A percentile compares a stretch with the other conserved stretches of the same genome.
phyloP scores from a whole-genome alignment of 1,140 invertebrate genomes.

The Bombus haemorrhoidalis region DNA sequence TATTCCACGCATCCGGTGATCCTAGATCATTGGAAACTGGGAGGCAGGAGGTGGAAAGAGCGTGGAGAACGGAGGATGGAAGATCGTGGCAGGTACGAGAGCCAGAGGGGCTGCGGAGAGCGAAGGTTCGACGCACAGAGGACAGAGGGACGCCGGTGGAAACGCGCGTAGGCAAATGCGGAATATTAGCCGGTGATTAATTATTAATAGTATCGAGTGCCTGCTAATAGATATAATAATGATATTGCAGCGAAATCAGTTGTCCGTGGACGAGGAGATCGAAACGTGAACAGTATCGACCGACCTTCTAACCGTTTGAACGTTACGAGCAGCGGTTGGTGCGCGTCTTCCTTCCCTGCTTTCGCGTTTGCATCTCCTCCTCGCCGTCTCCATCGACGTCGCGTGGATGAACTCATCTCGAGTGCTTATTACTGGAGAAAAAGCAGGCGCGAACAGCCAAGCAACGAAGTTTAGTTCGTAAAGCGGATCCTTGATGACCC shows the following conservation, averaged over 20 bases:
- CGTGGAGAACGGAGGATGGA: neutral
- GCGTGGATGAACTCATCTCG: constrained; percentile 19
- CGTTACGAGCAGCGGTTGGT: too few relatives aligned
- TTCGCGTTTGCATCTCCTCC: neutral
- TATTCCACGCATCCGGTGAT: constrained; percentile 54
- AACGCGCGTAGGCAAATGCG: constrained; percentile 62
- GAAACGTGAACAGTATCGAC: constrained; percentile 30
- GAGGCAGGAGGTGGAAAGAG: neutral
- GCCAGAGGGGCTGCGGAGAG: constrained; percentile 22
- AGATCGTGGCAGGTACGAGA: neutral
- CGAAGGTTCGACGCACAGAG: constrained; percentile 6
- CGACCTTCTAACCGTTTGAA: constrained; percentile 4
- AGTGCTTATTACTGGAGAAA: constrained; percentile 26
- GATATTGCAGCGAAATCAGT: constrained; percentile 67
- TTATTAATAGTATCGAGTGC: constrained; percentile 72
- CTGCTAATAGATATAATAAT: constrained; percentile 71
- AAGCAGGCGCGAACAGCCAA: constrained; percentile 11
- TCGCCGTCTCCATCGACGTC: neutral
- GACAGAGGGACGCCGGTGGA: constrained; percentile 13
- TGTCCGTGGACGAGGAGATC: constrained; percentile 54
- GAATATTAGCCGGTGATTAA: constrained; percentile 71
- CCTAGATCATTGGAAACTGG: constrained; percentile 48
- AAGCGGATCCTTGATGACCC: constrained; percentile 64
- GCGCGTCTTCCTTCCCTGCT: too few relatives aligned
- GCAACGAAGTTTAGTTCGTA: constrained; percentile 59